Percentiles rank a stretch among this genome's conserved stretches.
Evolutionary conservation across 2,113 vertebrate genomes (phyloP).

Genomic region (Prinia subflava): DNA sequence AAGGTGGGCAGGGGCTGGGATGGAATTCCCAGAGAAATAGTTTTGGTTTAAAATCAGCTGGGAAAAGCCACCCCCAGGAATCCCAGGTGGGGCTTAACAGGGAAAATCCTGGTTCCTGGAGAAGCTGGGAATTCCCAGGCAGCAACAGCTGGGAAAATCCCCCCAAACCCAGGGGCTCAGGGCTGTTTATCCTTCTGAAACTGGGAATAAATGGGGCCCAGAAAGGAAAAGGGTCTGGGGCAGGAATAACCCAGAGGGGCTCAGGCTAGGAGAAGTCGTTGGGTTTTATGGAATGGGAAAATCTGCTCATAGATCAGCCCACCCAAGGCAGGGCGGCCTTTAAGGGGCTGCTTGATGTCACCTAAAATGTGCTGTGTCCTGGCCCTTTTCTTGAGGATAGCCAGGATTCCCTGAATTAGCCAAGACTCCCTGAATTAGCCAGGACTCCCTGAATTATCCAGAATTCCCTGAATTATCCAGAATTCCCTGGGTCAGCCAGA

Average conservation of each 20-base stretch:
- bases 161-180: neutral
- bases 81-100: too few species aligned
- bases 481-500: rapidly evolving
- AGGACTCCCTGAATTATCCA: rapidly evolving
- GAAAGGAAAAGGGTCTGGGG: neutral
- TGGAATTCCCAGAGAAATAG: neutral
- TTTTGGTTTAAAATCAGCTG: neutral
- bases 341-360: neutral
- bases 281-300: neutral
- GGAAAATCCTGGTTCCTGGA: neutral
- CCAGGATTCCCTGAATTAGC: too few species aligned
- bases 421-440: neutral
- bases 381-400: neutral
- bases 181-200: neutral
- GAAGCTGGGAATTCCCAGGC: neutral
- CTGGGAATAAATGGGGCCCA: neutral
- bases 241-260: neutral
- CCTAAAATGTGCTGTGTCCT: neutral
- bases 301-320: neutral
- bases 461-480: rapidly evolving
- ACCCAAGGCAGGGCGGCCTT: neutral
- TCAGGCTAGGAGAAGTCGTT: neutral
- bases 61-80: neutral
- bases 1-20: neutral
- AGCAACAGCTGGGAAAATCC: neutral